Evolutionary conservation across 1,140 invertebrate genomes (phyloP), one percentile per base, ranked within the genome.

Genomic region (Popillia japonica): DNA sequence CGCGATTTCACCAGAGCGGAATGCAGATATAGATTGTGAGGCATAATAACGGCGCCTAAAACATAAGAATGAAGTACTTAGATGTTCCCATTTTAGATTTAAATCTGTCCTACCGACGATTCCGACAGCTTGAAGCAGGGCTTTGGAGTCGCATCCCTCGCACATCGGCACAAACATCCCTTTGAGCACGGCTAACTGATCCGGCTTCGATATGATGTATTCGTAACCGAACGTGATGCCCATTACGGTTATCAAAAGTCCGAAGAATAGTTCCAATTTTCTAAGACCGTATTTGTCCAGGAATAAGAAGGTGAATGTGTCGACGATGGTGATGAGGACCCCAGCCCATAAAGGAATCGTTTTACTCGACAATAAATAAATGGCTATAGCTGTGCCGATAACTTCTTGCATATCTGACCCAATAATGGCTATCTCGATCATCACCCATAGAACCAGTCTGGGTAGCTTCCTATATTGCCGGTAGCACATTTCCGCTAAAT

Each of bases 361-460:
- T 91, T 92, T 93, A 87, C 95, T 94, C n/a, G 95, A 95, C 59
- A 98, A 87, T 14, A 98, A 87, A 87, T 95, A 96, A 80, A 98
- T 90, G 23, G 96, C 95, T 83, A 97, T 96, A 11, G 96, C 93
- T 40, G 96, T 97, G 76, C 96, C 96, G 82, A 97, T 96, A 59
- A 96, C 94, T 89, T 96, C 96, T 86, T 97, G 96, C 95, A 98
- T 97, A 86, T 97, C 96, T 20, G 94, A 96, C 20, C 96, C 95
- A 84, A 98, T 97, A 81, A 98, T 97, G 7, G 96, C 96, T 80
- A 98, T 94, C 88, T 98, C 96, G 44, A 96, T 92, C 96, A 98
- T 98, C 61, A 98, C 90, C 96, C 96, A 98, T n/a, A 98, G 87
- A 80, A 96, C 88, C 68, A 96, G 83, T 79, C 96, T 89, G 0